Conservation (phyloP, 1,140 invertebrate genomes). For the Heterodera carotae region DNA sequence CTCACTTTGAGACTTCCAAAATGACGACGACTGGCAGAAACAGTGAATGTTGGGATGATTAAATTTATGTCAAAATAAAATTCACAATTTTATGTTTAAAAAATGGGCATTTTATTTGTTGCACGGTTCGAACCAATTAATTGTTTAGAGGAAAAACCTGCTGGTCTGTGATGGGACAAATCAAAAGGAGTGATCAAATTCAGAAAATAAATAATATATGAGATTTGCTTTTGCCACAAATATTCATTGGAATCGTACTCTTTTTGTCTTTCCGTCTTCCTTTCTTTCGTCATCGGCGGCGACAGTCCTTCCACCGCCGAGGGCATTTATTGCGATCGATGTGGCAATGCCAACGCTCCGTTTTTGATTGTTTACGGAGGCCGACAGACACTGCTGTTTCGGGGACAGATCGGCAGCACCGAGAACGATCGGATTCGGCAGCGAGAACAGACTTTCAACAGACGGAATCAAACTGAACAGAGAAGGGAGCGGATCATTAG, state of each 20-base stretch:
- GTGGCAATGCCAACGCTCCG: background rate
- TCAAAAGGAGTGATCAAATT: no score
- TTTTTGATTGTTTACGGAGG: slow-evolving; percentile 27
- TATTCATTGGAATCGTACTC: slow-evolving; percentile 25
- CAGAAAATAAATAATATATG: background rate
- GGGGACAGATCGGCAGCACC: slow-evolving; percentile 21
- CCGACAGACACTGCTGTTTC: slow-evolving; percentile 9
- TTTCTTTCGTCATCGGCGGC: slow-evolving; percentile 15
- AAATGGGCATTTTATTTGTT: no score
- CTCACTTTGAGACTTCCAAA: no score
- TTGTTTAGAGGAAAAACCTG: no score
- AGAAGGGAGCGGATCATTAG: background rate
- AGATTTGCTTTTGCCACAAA: background rate
- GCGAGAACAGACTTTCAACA: slow-evolving; percentile 49
- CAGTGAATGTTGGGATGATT: no score
- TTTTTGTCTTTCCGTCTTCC: slow-evolving; percentile 40
- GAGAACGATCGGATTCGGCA: slow-evolving; percentile 45
- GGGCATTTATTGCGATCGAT: slow-evolving; percentile 11
- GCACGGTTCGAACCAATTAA: no score
- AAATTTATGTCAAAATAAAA: no score
- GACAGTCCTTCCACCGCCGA: background rate
- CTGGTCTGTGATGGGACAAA: no score
- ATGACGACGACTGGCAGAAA: no score
- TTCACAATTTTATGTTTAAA: no score
- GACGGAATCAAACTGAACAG: slow-evolving; percentile 44